Percentiles rank a stretch among this genome's conserved stretches.
Evolutionary conservation across 1,140 invertebrate species (phyloP).

Genomic region (Sarcophaga bullata): DNA sequence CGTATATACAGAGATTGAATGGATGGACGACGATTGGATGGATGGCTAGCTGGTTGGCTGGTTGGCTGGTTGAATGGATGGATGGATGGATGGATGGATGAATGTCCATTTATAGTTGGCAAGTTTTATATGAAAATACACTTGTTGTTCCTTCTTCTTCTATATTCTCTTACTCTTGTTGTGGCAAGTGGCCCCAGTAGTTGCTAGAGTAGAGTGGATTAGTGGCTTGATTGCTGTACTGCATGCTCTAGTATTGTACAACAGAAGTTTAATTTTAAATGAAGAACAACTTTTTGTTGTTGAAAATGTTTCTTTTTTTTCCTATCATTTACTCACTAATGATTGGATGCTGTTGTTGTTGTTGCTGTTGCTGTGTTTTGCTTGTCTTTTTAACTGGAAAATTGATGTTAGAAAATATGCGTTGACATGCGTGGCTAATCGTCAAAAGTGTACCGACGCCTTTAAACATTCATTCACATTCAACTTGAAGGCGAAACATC

Average conservation of each 20-base stretch:
- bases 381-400: slow-evolving; percentile 9
- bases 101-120: not conserved
- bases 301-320: not conserved
- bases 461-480: not conserved
- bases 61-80: not conserved
- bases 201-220: not conserved
- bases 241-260: not conserved
- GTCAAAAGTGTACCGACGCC: slow-evolving; percentile 20
- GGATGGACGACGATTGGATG: no score
- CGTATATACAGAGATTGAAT: no score
- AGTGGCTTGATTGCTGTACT: not conserved
- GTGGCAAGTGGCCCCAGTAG: not conserved
- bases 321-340: not conserved
- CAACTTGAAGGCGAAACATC: no score
- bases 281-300: not conserved
- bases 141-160: slow-evolving; percentile 7
- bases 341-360: not conserved
- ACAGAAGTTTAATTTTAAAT: not conserved
- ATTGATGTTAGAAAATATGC: slow-evolving; percentile 22
- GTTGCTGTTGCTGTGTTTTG: not conserved
- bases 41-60: not conserved
- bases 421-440: slow-evolving; percentile 23
- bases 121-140: not conserved
- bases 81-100: not conserved
- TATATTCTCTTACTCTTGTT: not conserved